These are phyloP conservation scores for Desoria tigrina DNA, from an alignment of 2,888 invertebrate species.

Conservation along the genomic window DNA sequence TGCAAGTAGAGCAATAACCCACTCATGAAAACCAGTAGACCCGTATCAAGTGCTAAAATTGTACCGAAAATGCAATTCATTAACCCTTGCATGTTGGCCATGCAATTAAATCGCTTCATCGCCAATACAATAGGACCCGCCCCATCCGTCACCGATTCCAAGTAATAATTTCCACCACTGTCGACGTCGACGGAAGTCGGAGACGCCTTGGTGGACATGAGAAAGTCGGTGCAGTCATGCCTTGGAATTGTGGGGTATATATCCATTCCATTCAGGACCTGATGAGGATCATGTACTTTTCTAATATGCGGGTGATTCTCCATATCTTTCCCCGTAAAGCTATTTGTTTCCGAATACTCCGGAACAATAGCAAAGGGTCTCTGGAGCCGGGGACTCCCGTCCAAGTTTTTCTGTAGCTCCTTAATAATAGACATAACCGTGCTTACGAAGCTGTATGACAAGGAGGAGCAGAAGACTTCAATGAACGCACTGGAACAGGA, in stretches of 20 bases:
- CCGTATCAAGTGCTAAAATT: conserved; percentile 44
- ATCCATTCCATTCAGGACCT: no score
- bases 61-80: conserved; percentile 50
- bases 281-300: conserved; percentile 1
- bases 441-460: conserved; percentile 41
- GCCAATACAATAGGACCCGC: conserved; percentile 39
- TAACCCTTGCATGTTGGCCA: conserved; percentile 46
- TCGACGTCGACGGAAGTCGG: neutral
- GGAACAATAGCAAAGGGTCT: neutral
- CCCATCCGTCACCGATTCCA: neutral
- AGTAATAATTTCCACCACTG: neutral
- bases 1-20: conserved; percentile 45
- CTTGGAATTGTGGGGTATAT: no score
- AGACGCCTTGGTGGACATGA: no score
- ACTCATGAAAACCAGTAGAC: conserved; percentile 43
- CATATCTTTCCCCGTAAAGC: neutral
- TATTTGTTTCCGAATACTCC: neutral
- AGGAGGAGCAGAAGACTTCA: conserved; percentile 47
- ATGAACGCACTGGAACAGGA: conserved; percentile 42
- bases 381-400: neutral
- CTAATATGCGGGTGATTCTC: conserved; percentile 4
- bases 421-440: conserved; percentile 33
- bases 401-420: conserved; percentile 7
- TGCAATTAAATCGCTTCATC: conserved; percentile 44
- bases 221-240: no score